Conservation (phyloP, 2,113 vertebrate species). For the Cariama cristata region DNA sequence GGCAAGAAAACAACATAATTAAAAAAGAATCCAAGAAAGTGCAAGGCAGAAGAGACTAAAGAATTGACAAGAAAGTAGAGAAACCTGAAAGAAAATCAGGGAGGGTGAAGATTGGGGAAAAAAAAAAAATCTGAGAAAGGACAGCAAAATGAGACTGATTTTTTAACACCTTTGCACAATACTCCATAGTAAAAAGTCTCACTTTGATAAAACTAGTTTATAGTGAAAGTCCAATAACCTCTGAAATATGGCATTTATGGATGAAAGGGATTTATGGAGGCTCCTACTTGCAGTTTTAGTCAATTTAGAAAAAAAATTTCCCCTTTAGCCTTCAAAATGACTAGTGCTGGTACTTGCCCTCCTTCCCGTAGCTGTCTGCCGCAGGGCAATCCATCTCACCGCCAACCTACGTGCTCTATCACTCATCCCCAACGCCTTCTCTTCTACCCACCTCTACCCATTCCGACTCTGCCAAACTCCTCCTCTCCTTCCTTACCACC, state of each 20-base stretch:
- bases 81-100: background rate
- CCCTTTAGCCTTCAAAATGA: background rate
- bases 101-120: background rate
- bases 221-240: background rate
- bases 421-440: background rate
- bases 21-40: background rate
- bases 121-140: background rate
- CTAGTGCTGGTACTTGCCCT: background rate
- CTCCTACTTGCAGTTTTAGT: background rate
- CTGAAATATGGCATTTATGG: background rate
- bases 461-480: background rate
- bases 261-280: background rate
- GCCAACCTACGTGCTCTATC: accelerated
- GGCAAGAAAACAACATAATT: background rate
- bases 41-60: background rate
- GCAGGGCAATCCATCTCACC: background rate
- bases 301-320: background rate
- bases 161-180: background rate
- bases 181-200: background rate
- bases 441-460: background rate
- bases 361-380: background rate
- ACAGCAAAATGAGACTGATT: background rate
- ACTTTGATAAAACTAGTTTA: background rate
- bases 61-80: background rate
- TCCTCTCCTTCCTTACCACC: background rate